Evolutionary conservation across 2,113 vertebrate genomes (phyloP), one percentile per base, ranked within the genome.

Genomic region (Aythya baeri): DNA sequence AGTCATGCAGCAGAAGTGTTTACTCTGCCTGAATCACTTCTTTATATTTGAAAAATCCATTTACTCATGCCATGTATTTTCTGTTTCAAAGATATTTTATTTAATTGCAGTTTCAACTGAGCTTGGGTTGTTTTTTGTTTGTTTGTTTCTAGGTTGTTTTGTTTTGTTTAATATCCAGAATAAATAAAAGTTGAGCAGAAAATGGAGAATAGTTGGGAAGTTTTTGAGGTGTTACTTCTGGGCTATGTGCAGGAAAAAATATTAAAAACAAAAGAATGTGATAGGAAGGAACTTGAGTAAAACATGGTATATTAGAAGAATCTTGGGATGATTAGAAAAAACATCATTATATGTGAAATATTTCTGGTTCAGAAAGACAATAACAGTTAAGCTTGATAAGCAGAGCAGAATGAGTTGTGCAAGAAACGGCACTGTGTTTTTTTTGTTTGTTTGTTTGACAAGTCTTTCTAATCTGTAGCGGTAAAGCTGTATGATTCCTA

Each of bases 51-150:
- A 91, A 71, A 92, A 94, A 93, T 88, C 83, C 55, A 84, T 88
- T 95, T 91, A 84, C 62, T 96, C 86, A 83, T 83, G 62, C 62
- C 83, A 52, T 79, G 17, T 75, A 70, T 95, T 87, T 96, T 91
- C 73, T 84, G 44, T 21, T 84, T 76, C 83, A 58, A 62, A 79
- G 55, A 63, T 14, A 52, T 73, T 94, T 29, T 49, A 82, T 95
- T 76, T 80, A 83, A 87, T 50, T 86, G 86, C 62, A 76, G 55
- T 27, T 70, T 83, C 73, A 58, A 44, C 55, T 77, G 58, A 94
- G 59, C 38, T 75, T 22, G 46, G 29, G 25, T 74, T 44, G 32
- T 4, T 63, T 79, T 58, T 70, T 36, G 59, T 15, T 7, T 8
- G 17, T 58, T 57, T 52, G 49, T 50, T n/a, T 70, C 11, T 49